These are phyloP conservation scores for Scaptomyza cyrtandrae DNA, from an alignment of 2,888 invertebrate genomes.

Conservation along the genomic window DNA sequence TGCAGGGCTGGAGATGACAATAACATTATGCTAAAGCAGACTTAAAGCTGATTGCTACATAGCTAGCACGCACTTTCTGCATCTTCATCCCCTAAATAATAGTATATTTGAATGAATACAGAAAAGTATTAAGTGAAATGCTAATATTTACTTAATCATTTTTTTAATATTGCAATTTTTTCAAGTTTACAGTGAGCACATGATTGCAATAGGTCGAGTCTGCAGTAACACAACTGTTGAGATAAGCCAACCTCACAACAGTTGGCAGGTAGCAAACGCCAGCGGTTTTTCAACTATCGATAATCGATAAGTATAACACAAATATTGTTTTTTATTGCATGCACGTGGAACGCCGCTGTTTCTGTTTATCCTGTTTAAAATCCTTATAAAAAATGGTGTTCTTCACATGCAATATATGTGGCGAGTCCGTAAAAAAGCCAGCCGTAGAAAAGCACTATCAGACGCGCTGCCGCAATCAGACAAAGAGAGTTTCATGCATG, in stretches of 20 bases:
- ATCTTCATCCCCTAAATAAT: neutral
- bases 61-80: neutral
- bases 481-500: constrained; percentile 93
- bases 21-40: too few relatives aligned
- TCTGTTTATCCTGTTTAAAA: constrained; percentile 11
- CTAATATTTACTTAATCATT: too few relatives aligned
- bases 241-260: neutral
- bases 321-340: constrained; percentile 16
- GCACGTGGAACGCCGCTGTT: constrained; percentile 41
- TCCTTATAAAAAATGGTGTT: constrained; percentile 92
- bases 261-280: neutral
- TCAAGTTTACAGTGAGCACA: neutral
- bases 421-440: constrained; percentile 95
- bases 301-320: constrained; percentile 24
- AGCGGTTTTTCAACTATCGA: constrained; percentile 17
- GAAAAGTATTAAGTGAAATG: neutral
- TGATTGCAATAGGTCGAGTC: neutral
- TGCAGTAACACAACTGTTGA: neutral
- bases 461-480: constrained; percentile 88
- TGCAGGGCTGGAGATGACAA: constrained; percentile 25
- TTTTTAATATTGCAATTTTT: too few relatives aligned
- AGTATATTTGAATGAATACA: neutral
- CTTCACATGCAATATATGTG: constrained; percentile 96
- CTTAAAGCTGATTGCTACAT: constrained; percentile 21
- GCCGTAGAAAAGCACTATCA: constrained; percentile 95